Percentiles rank a stretch among this genome's conserved stretches.
Evolutionary conservation across 2,797 vertebrate species (phyloP).

Genomic region (Neopelma chrysocephalum): DNA sequence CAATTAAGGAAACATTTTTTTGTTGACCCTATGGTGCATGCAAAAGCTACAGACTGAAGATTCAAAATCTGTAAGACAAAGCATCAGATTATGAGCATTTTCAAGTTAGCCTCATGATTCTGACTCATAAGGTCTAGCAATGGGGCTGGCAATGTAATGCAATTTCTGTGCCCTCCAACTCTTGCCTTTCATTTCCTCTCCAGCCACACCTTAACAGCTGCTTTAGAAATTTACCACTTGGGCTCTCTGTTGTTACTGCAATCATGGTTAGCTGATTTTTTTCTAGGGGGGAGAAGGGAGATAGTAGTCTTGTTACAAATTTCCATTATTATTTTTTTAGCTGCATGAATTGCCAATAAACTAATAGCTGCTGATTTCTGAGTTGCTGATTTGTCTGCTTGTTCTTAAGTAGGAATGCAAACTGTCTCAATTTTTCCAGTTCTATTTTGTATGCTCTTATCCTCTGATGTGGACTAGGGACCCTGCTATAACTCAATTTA

Average conservation of each 20-base stretch:
- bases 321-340: neutral
- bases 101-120: neutral
- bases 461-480: neutral
- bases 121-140: neutral
- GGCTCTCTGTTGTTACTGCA: neutral
- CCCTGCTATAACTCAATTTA: neutral
- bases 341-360: neutral
- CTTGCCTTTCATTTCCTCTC: neutral
- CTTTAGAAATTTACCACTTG: neutral
- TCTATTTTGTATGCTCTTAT: conserved; percentile 9
- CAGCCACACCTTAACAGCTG: neutral
- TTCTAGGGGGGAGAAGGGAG: neutral
- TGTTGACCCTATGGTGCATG: neutral
- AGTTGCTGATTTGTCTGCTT: conserved; percentile 16
- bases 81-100: neutral
- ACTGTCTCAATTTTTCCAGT: conserved; percentile 12
- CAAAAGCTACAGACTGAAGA: neutral
- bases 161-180: neutral
- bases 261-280: neutral
- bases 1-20: neutral
- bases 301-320: neutral
- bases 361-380: conserved; percentile 11
- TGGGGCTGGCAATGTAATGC: neutral
- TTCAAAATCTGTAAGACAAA: neutral
- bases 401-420: neutral